A percentile compares a stretch with the other conserved stretches of the same genome.
Evolutionary conservation across 2,888 invertebrate species (phyloP).

Genomic region (Heliconius charithonia): DNA sequence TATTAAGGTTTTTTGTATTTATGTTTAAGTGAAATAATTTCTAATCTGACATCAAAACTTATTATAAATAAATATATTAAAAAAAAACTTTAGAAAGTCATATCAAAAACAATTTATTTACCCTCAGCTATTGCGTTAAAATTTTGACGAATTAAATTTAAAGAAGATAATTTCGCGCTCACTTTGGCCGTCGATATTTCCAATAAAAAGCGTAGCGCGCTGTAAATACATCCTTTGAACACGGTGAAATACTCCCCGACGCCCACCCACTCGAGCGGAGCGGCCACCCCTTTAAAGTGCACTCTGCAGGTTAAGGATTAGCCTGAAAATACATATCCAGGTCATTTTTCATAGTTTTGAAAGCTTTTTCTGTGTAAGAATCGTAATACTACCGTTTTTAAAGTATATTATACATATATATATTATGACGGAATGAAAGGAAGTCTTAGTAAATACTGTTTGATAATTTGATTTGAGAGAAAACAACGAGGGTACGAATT

Average conservation of each 20-base stretch:
- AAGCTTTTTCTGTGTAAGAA: background rate
- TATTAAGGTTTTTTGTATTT: slow-evolving; percentile 20
- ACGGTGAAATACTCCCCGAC: slow-evolving; percentile 18
- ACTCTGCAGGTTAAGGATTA: slow-evolving; percentile 46
- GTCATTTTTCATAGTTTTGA: slow-evolving; percentile 34
- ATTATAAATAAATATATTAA: no score
- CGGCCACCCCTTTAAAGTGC: slow-evolving; percentile 41
- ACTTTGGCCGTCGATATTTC: slow-evolving; percentile 15
- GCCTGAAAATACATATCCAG: slow-evolving; percentile 40
- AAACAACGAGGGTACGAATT: slow-evolving; percentile 13
- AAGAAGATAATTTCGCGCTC: background rate
- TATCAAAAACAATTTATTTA: no score
- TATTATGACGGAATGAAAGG: background rate
- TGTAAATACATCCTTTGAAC: slow-evolving; percentile 32
- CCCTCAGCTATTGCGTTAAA: background rate
- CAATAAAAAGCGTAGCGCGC: slow-evolving; percentile 24
- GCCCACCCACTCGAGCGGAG: slow-evolving; percentile 27
- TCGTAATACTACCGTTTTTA: background rate
- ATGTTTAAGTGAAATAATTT: background rate
- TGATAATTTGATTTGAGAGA: background rate
- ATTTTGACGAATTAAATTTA: background rate
- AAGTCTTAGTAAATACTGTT: slow-evolving; percentile 13
- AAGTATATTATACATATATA: background rate
- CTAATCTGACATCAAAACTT: background rate
- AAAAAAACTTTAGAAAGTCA: no score